Conservation (phyloP, 2,797 vertebrate genomes). For the Anguilla marmorata region DNA sequence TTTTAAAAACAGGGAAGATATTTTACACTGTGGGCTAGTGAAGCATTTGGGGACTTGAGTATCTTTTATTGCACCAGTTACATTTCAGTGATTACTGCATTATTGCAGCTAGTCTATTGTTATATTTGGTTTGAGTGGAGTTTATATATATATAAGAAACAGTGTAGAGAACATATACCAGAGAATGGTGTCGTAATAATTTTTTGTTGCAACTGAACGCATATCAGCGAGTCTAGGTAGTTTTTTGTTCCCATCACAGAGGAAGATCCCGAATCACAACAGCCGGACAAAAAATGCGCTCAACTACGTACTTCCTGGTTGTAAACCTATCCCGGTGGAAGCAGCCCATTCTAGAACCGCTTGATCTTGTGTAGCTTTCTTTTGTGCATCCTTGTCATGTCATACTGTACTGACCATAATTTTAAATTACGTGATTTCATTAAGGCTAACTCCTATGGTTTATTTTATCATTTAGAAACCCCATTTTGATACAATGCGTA, state of each 20-base stretch:
- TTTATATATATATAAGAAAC: too few species aligned
- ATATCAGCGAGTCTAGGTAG: not conserved
- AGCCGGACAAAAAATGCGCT: not conserved
- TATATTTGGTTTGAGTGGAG: too few species aligned
- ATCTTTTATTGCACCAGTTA: not conserved
- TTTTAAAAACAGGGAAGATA: not conserved
- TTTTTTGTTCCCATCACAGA: not conserved
- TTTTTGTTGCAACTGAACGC: not conserved
- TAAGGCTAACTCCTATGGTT: not conserved
- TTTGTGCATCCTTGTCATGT: not conserved
- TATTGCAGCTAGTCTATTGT: not conserved
- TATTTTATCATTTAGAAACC: not conserved
- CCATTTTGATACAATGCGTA: not conserved
- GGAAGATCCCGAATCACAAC: not conserved
- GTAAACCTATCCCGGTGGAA: not conserved
- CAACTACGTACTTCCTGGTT: conserved; percentile 12
- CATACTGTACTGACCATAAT: not conserved
- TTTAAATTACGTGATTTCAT: not conserved
- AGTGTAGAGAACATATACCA: not conserved
- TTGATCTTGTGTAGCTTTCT: not conserved
- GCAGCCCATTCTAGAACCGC: not conserved
- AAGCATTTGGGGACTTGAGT: not conserved
- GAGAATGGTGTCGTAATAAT: not conserved
- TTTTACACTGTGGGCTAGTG: not conserved
- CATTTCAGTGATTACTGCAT: not conserved